Evolutionary conservation across 2,797 vertebrate species (phyloP), one percentile per base, ranked within the genome.

Genomic region (Glossophaga mutica): DNA sequence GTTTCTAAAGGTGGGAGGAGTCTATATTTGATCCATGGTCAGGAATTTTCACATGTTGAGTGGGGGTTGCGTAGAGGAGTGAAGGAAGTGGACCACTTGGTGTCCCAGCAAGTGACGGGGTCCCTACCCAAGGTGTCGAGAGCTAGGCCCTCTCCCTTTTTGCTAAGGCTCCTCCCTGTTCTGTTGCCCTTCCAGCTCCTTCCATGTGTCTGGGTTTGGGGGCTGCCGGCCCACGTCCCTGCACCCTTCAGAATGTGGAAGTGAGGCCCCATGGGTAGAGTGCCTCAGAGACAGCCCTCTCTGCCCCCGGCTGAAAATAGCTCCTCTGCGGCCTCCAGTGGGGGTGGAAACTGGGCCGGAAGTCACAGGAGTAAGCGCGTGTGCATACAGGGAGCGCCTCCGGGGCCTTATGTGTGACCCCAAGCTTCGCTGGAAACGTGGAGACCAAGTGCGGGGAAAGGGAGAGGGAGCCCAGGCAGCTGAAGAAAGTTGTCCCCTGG

Each of bases 401-500:
- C 26, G 77, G 9, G 1, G 0, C 1, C 9, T 15, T 77, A 6
- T 26, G 1, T 1, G 3, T 44, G 79, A 76, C 3, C 10, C 6
- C 2, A 74, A 89, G 83, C 83, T 97, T 95, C 87, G 96, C 26
- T 89, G 86, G 52, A 79, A 82, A 65, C 0, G 0, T 2, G 14
- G 77, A 76, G 16, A 50, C 50, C 34, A 86, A 71, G 82, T 48
- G n/a, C 3, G 2, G 22, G 48, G n/a, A 62, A 59, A 82, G 57
- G 39, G 26, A 42, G 48, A 18, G 37, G 78, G 42, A 70, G 37
- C 26, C 5, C 2, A 39, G 59, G 70, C 11, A 32, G 39, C 37
- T 0, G 1, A 5, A 8, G 9, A 52, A 52, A 34, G 9, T 16
- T 74, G 32, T 11, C 22, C 34, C 34, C 11, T 5, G 0, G 32